Conservation (phyloP, 2,113 vertebrate species). For the Chaetops frenatus region DNA sequence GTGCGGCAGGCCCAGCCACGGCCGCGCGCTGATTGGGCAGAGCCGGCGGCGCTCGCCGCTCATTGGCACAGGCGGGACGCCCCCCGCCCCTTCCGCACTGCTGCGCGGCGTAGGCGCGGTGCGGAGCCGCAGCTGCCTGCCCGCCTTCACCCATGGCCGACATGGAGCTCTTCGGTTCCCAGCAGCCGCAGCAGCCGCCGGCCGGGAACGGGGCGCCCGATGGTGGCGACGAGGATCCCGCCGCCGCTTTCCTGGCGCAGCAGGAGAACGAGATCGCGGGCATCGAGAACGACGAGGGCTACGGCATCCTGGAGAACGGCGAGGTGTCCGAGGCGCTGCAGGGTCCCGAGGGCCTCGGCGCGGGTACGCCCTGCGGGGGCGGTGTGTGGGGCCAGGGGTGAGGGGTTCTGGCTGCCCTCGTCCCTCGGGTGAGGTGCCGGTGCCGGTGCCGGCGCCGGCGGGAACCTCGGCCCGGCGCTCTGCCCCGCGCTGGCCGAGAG, state of each 20-base stretch:
- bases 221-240: constrained; percentile 84
- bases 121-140: neutral
- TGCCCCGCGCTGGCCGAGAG: neutral
- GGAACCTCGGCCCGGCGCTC: neutral
- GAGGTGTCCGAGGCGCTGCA: constrained; percentile 79
- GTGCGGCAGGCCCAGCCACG: neutral
- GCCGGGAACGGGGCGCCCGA: constrained; percentile 66
- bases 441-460: too few relatives aligned
- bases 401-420: too few relatives aligned
- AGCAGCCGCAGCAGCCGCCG: constrained; percentile 31
- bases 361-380: neutral
- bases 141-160: constrained; percentile 68
- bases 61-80: neutral
- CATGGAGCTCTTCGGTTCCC: constrained; percentile 69
- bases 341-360: constrained; percentile 54
- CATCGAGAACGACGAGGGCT: constrained; percentile 90
- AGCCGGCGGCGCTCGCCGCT: rapidly evolving
- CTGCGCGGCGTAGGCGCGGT: neutral
- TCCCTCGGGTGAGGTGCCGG: too few relatives aligned
- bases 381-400: too few relatives aligned
- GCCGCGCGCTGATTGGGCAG: neutral
- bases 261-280: constrained; percentile 92
- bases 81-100: neutral
- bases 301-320: constrained; percentile 88
- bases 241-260: constrained; percentile 88